Percentiles rank a stretch among this genome's conserved stretches.
Evolutionary conservation across 2,113 vertebrate species (phyloP).

Genomic region (Eolophus roseicapilla): DNA sequence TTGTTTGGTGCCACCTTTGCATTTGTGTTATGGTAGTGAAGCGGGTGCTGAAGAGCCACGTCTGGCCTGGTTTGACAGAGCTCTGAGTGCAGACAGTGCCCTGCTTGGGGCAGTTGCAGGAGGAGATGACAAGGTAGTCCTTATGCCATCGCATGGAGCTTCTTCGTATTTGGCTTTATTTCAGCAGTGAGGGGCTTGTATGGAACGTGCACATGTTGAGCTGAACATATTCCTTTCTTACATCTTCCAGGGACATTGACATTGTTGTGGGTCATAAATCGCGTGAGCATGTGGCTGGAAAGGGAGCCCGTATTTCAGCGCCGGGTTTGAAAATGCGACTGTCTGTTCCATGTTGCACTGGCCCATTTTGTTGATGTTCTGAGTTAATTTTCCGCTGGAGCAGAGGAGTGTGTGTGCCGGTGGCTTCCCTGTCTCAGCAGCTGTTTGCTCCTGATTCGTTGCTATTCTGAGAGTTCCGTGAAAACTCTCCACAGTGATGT

Average conservation of each 20-base stretch:
- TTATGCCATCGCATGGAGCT: rapidly evolving
- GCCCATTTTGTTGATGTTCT: background rate
- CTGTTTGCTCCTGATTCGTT: constrained; percentile 48
- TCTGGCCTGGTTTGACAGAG: background rate
- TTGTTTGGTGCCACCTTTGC: background rate
- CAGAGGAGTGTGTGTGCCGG: background rate
- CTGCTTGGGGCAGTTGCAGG: background rate
- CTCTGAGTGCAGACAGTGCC: background rate
- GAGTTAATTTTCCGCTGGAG: constrained; percentile 32
- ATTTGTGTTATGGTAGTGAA: background rate
- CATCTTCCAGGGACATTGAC: constrained; percentile 29
- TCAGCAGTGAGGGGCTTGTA: background rate
- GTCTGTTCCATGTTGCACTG: background rate
- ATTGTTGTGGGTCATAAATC: constrained; percentile 30
- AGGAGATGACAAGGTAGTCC: background rate
- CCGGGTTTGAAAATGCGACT: background rate
- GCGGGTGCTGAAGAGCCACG: background rate
- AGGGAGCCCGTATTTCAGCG: background rate
- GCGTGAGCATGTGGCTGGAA: background rate
- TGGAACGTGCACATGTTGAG: rapidly evolving
- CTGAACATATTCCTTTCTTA: background rate
- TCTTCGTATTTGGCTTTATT: background rate
- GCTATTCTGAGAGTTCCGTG: constrained; percentile 52
- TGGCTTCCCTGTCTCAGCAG: constrained; percentile 31
- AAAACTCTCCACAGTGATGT: constrained; percentile 27